Percentiles rank a stretch among this genome's conserved stretches.
Evolutionary conservation across 2,888 invertebrate species (phyloP).

Genomic region (Syrista parreyssii): DNA sequence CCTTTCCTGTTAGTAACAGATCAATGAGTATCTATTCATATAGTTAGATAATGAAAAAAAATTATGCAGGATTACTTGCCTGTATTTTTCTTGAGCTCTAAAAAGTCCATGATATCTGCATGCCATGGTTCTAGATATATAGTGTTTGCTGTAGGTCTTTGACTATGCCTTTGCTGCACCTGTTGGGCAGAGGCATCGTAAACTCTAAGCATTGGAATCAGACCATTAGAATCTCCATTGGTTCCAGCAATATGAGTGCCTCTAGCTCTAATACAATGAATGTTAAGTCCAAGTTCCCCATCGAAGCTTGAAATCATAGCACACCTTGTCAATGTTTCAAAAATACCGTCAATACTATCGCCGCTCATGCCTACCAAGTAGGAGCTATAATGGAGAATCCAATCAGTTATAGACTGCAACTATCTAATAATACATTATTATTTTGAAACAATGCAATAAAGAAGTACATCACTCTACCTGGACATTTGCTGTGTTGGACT

Average conservation of each 20-base stretch:
- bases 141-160: constrained; percentile 74
- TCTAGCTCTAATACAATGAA: constrained; percentile 72
- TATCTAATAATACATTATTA: no score
- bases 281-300: constrained; percentile 74
- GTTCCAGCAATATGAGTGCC: constrained; percentile 73
- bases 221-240: constrained; percentile 73
- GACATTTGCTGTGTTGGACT: constrained; percentile 93
- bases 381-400: constrained; percentile 51
- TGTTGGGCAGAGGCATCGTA: constrained; percentile 73
- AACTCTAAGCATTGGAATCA: constrained; percentile 73
- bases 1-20: constrained; percentile 51
- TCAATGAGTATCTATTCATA: not conserved
- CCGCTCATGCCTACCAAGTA: constrained; percentile 72
- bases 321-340: constrained; percentile 71
- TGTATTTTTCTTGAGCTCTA: constrained; percentile 72
- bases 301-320: constrained; percentile 74
- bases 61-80: constrained; percentile 49
- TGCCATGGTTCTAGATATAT: constrained; percentile 77
- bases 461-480: no score
- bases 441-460: no score
- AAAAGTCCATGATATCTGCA: constrained; percentile 72
- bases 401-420: no score
- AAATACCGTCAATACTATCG: constrained; percentile 73
- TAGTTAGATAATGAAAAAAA: no score
- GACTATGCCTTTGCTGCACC: constrained; percentile 74